Evolutionary conservation across 2,797 vertebrate genomes (phyloP).

Genomic region (Myoxocephalus aenaeus): DNA sequence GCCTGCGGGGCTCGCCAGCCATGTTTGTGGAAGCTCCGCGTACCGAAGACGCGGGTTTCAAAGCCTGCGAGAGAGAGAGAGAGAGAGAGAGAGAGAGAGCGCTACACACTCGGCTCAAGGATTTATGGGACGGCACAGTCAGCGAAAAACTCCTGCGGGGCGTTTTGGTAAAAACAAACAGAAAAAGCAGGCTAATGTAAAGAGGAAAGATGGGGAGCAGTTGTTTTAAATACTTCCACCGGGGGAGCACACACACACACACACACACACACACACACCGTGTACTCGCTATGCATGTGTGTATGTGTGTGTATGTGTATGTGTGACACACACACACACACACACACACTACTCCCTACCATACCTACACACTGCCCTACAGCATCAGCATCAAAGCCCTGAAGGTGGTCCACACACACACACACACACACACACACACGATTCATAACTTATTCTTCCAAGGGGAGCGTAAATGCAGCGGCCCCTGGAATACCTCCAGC

Average conservation of each 20-base stretch:
- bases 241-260: constrained; percentile 1
- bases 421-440: constrained; percentile 4
- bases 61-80: too few relatives aligned
- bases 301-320: too few relatives aligned
- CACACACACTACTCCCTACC: not conserved
- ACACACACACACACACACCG: too few relatives aligned
- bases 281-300: too few relatives aligned
- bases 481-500: too few relatives aligned
- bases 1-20: constrained; percentile 39
- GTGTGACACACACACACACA: constrained; percentile 6
- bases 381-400: too few relatives aligned
- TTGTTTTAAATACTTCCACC: constrained; percentile 21
- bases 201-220: not conserved
- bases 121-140: constrained; percentile 22
- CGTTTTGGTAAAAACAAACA: constrained; percentile 21
- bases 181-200: constrained; percentile 28
- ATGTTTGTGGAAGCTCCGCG: constrained; percentile 43
- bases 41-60: constrained; percentile 9
- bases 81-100: not conserved
- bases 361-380: too few relatives aligned
- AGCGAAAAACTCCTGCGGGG: constrained; percentile 20
- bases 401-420: not conserved
- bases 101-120: constrained; percentile 30
- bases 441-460: constrained; percentile 9
- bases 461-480: not conserved